These are phyloP conservation scores for Limnothrissa miodon DNA, from an alignment of 2,113 vertebrate genomes.

Conservation along the genomic window DNA sequence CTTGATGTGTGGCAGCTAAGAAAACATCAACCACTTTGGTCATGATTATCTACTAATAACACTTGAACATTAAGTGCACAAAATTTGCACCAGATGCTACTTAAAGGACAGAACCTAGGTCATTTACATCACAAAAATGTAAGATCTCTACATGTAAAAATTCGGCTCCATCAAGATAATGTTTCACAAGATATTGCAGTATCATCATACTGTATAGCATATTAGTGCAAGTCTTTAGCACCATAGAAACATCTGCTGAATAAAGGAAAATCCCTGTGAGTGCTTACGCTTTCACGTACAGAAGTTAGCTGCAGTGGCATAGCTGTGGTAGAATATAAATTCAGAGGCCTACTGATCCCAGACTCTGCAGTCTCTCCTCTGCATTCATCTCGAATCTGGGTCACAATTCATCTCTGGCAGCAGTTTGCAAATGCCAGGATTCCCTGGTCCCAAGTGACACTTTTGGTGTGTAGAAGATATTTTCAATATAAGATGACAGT, in stretches of 20 bases:
- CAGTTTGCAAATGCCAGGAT: not conserved
- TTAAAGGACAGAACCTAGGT: not conserved
- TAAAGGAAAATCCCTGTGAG: not conserved
- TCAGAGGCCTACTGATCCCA: not conserved
- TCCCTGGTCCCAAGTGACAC: not conserved
- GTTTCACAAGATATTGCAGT: too few species aligned
- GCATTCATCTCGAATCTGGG: constrained; percentile 35
- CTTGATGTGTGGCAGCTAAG: not conserved
- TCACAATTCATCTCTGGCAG: constrained; percentile 21
- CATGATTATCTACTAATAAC: not conserved
- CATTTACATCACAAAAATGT: not conserved
- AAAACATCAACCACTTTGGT: not conserved
- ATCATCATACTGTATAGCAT: not conserved
- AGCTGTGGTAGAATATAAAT: not conserved
- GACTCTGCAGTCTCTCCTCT: constrained; percentile 27
- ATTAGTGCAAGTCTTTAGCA: not conserved
- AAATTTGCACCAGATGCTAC: not conserved
- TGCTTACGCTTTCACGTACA: too few species aligned
- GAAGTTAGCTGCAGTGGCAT: constrained; percentile 8
- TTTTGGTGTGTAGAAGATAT: not conserved
- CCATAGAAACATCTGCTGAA: not conserved
- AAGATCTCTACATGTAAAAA: not conserved
- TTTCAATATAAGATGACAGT: not conserved
- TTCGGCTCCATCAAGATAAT: too few species aligned
- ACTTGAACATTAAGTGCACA: not conserved